A percentile compares a stretch with the other conserved stretches of the same genome.
phyloP scores from a whole-genome alignment of 2,888 invertebrate species.

The Protophormia terraenovae region DNA sequence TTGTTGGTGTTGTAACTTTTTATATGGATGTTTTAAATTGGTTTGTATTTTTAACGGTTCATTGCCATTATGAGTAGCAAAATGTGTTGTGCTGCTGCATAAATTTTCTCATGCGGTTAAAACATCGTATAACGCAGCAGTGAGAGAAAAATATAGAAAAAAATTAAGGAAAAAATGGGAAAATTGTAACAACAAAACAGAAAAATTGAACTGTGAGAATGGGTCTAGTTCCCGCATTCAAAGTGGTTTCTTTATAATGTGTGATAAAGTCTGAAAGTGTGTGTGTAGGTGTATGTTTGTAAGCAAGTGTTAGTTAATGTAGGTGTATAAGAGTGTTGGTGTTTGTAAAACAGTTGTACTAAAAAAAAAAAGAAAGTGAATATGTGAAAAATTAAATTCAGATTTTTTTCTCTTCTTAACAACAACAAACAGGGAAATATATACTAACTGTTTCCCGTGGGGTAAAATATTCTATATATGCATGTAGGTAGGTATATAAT shows the following conservation, averaged over 20 bases:
- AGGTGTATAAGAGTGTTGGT: background rate
- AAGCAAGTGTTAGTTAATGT: background rate
- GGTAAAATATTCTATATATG: constrained; percentile 22
- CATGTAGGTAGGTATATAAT: background rate
- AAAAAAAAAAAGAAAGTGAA: background rate
- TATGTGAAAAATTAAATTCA: constrained; percentile 32
- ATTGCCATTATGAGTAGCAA: constrained; percentile 68
- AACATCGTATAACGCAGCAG: constrained; percentile 12
- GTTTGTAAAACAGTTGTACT: constrained; percentile 23
- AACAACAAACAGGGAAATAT: constrained; percentile 37
- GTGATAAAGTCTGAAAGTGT: background rate
- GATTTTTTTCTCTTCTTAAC: background rate
- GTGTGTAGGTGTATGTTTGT: background rate
- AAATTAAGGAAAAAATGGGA: background rate
- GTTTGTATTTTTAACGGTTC: constrained; percentile 67
- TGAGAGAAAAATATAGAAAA: background rate
- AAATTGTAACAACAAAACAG: background rate
- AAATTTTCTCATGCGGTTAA: constrained; percentile 65
- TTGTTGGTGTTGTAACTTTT: constrained; percentile 15
- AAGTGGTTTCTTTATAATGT: constrained; percentile 46
- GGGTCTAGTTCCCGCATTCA: constrained; percentile 1
- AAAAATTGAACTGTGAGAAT: background rate
- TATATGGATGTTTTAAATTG: constrained; percentile 51
- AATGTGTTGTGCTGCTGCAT: constrained; percentile 65
- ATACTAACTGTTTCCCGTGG: constrained; percentile 30